Evolutionary conservation across 2,888 invertebrate species (phyloP).

Genomic region (Drosophila formosana): DNA sequence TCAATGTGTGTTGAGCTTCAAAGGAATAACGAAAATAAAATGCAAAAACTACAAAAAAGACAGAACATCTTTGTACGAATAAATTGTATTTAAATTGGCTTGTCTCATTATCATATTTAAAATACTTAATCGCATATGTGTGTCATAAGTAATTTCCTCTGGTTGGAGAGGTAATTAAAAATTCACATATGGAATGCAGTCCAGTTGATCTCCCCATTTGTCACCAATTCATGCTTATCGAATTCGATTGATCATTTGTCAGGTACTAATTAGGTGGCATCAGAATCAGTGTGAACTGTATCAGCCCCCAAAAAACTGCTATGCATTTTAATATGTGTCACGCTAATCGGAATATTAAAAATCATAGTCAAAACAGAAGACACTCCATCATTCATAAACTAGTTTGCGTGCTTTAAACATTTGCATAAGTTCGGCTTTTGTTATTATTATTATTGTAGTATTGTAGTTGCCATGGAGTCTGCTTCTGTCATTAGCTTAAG

Average conservation of each 20-base stretch:
- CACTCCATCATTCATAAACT: constrained; percentile 48
- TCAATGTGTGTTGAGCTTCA: neutral
- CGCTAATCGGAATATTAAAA: constrained; percentile 40
- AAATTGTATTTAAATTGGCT: constrained; percentile 8
- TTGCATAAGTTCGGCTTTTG: constrained; percentile 30
- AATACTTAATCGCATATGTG: neutral
- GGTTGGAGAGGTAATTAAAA: neutral
- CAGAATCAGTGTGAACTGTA: constrained; percentile 38
- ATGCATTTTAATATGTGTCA: constrained; percentile 34
- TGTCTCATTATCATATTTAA: constrained; percentile 1
- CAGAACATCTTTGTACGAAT: neutral
- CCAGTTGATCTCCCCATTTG: neutral
- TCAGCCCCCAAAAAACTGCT: constrained; percentile 20
- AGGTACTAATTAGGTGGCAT: constrained; percentile 17
- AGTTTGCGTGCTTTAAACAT: constrained; percentile 37
- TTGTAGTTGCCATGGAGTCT: constrained; percentile 15
- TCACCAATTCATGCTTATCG: neutral
- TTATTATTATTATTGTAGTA: constrained; percentile 1
- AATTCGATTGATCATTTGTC: constrained; percentile 15
- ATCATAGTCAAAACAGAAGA: constrained; percentile 25
- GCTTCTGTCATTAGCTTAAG: constrained; percentile 10
- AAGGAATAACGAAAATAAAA: neutral
- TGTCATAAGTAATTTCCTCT: constrained; percentile 8
- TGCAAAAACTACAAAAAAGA: constrained; percentile 1
- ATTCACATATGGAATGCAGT: constrained; percentile 1